phyloP scores from a whole-genome alignment of 92 coral and sea anemone species.

The Phenganax stokvisi region DNA sequence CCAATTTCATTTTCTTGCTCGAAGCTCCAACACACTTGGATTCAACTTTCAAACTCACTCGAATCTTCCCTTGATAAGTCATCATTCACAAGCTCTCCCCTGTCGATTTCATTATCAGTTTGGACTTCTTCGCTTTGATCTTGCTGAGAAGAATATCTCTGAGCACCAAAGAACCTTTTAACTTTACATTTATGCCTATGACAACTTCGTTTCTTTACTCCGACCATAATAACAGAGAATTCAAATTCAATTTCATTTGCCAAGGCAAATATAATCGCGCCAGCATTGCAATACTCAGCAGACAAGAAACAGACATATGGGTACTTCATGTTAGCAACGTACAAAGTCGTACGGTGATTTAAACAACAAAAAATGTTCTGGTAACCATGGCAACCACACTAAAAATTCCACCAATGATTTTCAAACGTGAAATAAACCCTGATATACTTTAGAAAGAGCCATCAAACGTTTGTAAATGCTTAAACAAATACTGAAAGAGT shows the following conservation, averaged over 20 bases:
- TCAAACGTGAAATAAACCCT: conserved; percentile 7
- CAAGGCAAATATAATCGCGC: not conserved
- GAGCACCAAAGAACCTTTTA: conserved; percentile 8
- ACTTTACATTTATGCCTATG: not conserved
- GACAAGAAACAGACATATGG: not conserved
- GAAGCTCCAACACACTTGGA: too few relatives aligned
- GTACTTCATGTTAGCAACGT: conserved; percentile 7
- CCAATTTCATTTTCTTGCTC: too few relatives aligned
- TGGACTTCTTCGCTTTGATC: not conserved
- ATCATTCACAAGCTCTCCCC: too few relatives aligned
- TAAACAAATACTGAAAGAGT: not conserved
- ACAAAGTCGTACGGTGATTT: not conserved
- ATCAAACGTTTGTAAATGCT: not conserved
- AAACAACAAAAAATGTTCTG: not conserved
- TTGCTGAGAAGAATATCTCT: not conserved
- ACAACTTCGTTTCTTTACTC: not conserved
- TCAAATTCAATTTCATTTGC: not conserved
- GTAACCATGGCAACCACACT: conserved; percentile 8
- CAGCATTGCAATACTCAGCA: not conserved
- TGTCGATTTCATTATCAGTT: not conserved
- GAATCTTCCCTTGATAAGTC: too few relatives aligned
- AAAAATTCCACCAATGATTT: not conserved
- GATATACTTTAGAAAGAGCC: conserved; percentile 7
- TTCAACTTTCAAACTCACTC: too few relatives aligned
- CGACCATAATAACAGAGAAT: conserved; percentile 2